A percentile compares a stretch with the other conserved stretches of the same genome.
These are phyloP conservation scores for Drosophila kurseongensis DNA, from an alignment of 1,140 invertebrate genomes.

Conservation along the genomic window DNA sequence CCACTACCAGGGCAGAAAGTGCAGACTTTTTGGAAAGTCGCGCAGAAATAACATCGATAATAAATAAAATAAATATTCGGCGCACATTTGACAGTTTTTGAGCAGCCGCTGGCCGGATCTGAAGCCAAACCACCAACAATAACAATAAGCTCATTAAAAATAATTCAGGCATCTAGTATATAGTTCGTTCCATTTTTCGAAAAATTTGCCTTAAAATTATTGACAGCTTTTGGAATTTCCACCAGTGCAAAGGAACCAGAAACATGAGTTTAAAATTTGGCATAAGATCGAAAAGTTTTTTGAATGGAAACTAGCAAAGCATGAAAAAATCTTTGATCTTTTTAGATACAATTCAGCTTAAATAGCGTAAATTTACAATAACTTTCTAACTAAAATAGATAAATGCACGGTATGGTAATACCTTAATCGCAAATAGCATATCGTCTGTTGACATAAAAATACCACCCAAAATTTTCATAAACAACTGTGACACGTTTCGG, in stretches of 20 bases:
- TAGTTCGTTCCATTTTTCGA: conserved; percentile 32
- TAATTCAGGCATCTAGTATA: conserved; percentile 35
- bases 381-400: not conserved
- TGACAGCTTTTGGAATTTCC: conserved; percentile 33
- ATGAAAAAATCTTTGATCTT: not conserved
- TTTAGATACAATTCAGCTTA: not conserved
- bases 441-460: conserved; percentile 15
- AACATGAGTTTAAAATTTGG: conserved; percentile 3
- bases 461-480: conserved; percentile 40
- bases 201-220: conserved; percentile 23
- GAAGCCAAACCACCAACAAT: conserved; percentile 31
- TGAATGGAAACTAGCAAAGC: not conserved
- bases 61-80: conserved; percentile 76
- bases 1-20: conserved; percentile 47
- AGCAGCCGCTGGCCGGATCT: conserved; percentile 60
- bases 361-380: not conserved
- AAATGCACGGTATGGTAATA: not conserved
- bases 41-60: conserved; percentile 71
- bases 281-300: not conserved
- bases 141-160: conserved; percentile 44
- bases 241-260: conserved; percentile 9
- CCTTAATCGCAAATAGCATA: not conserved
- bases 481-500: conserved; percentile 46
- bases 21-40: conserved; percentile 65
- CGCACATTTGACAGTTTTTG: conserved; percentile 68